Conservation (phyloP, 2,888 invertebrate species). For the Xestia xanthographa region DNA sequence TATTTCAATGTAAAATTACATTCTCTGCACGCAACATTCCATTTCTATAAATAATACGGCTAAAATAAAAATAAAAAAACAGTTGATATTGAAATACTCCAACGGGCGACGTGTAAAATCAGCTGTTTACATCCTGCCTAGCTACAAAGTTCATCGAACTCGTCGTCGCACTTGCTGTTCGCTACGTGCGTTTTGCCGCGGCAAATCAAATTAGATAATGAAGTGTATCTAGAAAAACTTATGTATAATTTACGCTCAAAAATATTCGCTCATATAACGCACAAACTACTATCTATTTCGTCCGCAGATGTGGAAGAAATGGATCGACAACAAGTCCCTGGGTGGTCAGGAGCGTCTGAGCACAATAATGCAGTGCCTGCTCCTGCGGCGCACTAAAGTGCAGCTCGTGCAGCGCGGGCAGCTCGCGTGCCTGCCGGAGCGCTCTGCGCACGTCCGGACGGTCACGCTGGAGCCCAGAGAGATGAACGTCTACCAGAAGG, state of each 20-base stretch:
- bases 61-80: no score
- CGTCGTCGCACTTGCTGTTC: no score
- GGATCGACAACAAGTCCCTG: conserved; percentile 96
- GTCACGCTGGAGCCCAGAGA: conserved; percentile 93
- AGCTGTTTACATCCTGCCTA: no score
- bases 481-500: conserved; percentile 93
- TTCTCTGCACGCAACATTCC: no score
- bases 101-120: no score
- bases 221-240: neutral
- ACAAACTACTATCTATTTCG: neutral
- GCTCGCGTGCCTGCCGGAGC: conserved; percentile 91
- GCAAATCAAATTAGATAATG: no score
- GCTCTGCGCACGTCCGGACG: conserved; percentile 89
- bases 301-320: conserved; percentile 96
- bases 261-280: neutral
- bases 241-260: neutral
- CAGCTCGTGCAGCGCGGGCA: conserved; percentile 93
- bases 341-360: conserved; percentile 95
- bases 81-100: no score
- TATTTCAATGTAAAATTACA: no score
- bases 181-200: no score
- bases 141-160: no score
- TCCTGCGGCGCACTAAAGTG: conserved; percentile 96
- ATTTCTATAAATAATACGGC: no score
- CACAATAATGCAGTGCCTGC: conserved; percentile 95